Evolutionary conservation across 2,888 invertebrate species (phyloP), one percentile per base, ranked within the genome.

Genomic region (Thyatira batis): DNA sequence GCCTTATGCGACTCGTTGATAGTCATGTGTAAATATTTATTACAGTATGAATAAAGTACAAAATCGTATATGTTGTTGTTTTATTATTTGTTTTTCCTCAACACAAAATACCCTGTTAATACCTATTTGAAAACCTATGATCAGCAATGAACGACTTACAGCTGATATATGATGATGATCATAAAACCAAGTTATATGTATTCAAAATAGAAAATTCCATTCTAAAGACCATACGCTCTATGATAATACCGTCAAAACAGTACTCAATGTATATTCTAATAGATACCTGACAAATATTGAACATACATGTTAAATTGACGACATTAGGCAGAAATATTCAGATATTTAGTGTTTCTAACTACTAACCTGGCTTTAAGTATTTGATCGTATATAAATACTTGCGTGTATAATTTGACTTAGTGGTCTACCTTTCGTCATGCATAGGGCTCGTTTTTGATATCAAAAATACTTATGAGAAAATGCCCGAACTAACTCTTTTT

Each of bases 21-120:
- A 60, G 54, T 54, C 49, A 54, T 49, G 46, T 63, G 60, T 63
- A 68, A 62, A 69, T 64, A 68, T 60, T 60, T 65, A 69, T 58
- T 67, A 9, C 56, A 60, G 60, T 58, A 46, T 54, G 53, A 67
- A 64, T 71, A 71, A 71, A 71, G 71, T 71, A 71, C 71, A 71
- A 71, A 61, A 69, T 55, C 51, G 39, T 50, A 39, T 39, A 17
- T 17, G 39, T 17, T 3, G 23, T 23, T 23, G n/a, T 39, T 39
- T 39, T 5, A n/a, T n/a, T 39, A 17, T 39, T 11, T 8, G 28
- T 6, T 28, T 28, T 10, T 28, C 28, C 28, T 28, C 10, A 10
- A 28, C 28, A 8, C 2, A 6, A 28, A 28, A 28, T 30, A n/a
- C n/a, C 30, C 30, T 9, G 13, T 1, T 13, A 33, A 13, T 23